These are phyloP conservation scores for Mormyrus proboscirostris DNA, from an alignment of 2,797 vertebrate species.

Conservation along the genomic window DNA sequence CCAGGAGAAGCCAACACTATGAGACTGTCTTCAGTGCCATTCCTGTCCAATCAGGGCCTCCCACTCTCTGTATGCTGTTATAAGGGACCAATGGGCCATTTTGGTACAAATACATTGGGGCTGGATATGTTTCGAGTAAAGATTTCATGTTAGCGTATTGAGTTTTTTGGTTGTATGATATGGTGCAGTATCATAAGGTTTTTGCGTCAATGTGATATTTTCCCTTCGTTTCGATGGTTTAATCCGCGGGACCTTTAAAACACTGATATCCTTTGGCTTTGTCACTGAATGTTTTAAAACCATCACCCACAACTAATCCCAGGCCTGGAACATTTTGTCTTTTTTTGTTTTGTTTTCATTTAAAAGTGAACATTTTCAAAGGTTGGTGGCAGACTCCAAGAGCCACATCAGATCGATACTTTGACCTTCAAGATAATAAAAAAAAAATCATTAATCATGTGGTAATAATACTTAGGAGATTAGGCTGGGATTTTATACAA, in stretches of 20 bases:
- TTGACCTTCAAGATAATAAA: not conserved
- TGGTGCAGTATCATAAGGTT: not conserved
- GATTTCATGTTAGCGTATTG: not conserved
- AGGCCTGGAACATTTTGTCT: not conserved
- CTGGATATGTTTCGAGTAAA: not conserved
- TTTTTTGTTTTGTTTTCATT: not conserved
- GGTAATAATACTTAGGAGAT: not conserved
- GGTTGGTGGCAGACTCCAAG: not conserved
- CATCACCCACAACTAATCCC: not conserved
- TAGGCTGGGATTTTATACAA: not conserved
- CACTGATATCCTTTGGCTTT: not conserved
- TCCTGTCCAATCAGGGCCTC: not conserved
- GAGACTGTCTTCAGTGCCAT: not conserved
- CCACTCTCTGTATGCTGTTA: not conserved
- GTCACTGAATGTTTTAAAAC: not conserved
- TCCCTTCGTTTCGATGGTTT: not conserved
- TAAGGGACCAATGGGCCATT: not conserved
- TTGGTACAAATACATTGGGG: not conserved
- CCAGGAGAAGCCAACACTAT: not conserved
- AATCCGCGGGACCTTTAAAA: not conserved
- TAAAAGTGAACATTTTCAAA: not conserved
- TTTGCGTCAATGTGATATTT: not conserved
- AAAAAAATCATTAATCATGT: not conserved
- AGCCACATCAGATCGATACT: not conserved
- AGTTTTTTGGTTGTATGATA: not conserved